Evolutionary conservation across 2,888 invertebrate genomes (phyloP).

Genomic region (Pandemis cinnamomeana): DNA sequence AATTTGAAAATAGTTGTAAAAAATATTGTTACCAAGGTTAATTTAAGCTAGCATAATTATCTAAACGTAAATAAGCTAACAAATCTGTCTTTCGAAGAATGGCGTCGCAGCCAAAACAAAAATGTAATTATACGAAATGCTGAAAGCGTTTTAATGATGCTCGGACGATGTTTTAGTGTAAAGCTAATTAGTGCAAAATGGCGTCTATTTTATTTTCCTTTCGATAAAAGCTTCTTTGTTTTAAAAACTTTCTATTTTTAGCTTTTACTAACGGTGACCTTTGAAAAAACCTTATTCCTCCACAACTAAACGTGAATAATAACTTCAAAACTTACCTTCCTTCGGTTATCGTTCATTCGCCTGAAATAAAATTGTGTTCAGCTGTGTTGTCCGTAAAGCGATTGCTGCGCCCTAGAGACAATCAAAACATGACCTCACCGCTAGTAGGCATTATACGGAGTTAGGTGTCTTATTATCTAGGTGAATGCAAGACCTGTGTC

Average conservation of each 20-base stretch:
- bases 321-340: too few relatives aligned
- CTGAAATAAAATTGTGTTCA: too few relatives aligned
- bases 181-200: slow-evolving; percentile 11
- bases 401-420: too few relatives aligned
- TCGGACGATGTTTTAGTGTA: slow-evolving; percentile 30
- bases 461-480: too few relatives aligned
- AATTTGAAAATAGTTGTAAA: too few relatives aligned
- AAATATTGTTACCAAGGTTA: neutral
- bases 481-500: too few relatives aligned
- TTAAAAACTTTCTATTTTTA: neutral
- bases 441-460: too few relatives aligned
- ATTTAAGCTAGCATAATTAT: neutral
- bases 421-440: too few relatives aligned
- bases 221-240: slow-evolving; percentile 13
- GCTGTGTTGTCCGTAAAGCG: too few relatives aligned
- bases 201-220: neutral
- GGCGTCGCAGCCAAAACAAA: slow-evolving; percentile 25
- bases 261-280: neutral
- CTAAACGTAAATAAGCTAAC: neutral
- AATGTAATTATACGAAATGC: slow-evolving; percentile 24
- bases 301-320: too few relatives aligned
- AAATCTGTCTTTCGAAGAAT: neutral
- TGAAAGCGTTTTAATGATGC: slow-evolving; percentile 33
- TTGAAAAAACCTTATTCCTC: too few relatives aligned
- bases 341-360: too few relatives aligned